Conservation (phyloP, 2,113 vertebrate species). For the Pollimyrus isidori region DNA sequence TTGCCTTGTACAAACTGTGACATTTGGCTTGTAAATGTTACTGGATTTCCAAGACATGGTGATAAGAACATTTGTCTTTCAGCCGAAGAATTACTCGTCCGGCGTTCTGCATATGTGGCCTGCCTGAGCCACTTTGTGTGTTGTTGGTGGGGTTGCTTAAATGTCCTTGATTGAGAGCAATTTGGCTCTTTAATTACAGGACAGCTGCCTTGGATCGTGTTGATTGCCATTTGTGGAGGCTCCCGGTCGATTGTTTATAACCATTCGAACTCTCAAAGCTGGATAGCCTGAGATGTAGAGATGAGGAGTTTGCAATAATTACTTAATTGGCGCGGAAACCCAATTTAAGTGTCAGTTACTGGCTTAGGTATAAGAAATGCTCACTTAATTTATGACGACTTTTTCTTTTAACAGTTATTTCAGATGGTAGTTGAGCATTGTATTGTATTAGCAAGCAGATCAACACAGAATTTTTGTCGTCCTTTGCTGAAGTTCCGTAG, state of each 20-base stretch:
- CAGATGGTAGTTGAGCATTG: neutral
- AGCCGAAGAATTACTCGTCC: neutral
- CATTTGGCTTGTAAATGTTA: neutral
- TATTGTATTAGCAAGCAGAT: neutral
- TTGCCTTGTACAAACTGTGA: neutral
- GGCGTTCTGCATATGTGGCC: slow-evolving; percentile 5
- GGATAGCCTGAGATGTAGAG: slow-evolving; percentile 41
- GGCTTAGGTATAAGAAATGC: neutral
- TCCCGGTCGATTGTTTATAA: slow-evolving; percentile 56
- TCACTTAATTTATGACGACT: neutral
- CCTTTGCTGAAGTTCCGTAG: neutral
- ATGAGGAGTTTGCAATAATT: neutral
- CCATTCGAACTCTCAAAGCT: slow-evolving; percentile 54
- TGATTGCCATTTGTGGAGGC: slow-evolving; percentile 66
- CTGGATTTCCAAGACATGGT: neutral
- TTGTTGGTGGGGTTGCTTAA: slow-evolving; percentile 61
- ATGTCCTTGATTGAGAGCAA: slow-evolving; percentile 69
- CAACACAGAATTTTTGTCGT: neutral
- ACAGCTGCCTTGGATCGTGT: slow-evolving; percentile 60
- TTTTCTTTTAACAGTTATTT: neutral
- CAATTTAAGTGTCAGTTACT: neutral
- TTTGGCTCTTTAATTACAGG: slow-evolving; percentile 68
- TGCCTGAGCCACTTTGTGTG: slow-evolving; percentile 59
- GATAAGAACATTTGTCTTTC: neutral
- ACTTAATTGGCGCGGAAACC: neutral